Evolutionary conservation across 2,797 vertebrate species (phyloP).

Genomic region (Sciaenops ocellatus): DNA sequence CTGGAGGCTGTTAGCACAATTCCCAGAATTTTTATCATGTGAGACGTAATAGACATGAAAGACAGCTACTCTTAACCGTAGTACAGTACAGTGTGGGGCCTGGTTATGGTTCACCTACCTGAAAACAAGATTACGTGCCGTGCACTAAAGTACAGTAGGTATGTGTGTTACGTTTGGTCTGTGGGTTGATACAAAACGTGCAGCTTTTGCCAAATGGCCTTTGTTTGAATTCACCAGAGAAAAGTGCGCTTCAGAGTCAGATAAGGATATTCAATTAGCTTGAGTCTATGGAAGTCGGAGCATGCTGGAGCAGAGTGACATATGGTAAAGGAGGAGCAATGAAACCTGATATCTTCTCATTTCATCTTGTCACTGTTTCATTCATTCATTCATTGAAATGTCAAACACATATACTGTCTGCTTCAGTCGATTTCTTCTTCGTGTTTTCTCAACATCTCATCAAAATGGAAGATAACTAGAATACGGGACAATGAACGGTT

Average conservation of each 20-base stretch:
- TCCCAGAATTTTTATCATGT: conserved; percentile 72
- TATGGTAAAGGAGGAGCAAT: conserved; percentile 52
- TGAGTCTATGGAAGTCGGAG: conserved; percentile 55
- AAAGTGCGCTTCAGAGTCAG: conserved; percentile 54
- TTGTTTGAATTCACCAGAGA: conserved; percentile 64
- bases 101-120: not conserved
- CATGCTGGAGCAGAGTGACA: conserved; percentile 56
- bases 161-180: conserved; percentile 25
- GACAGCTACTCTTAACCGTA: conserved; percentile 41
- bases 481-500: conserved; percentile 8
- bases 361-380: conserved; percentile 65
- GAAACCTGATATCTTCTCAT: conserved; percentile 68
- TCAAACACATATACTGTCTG: conserved; percentile 33
- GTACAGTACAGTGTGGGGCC: conserved; percentile 30
- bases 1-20: conserved; percentile 67
- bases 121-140: conserved; percentile 41
- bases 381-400: conserved; percentile 56
- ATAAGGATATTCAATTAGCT: conserved; percentile 82
- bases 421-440: not conserved
- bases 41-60: conserved; percentile 55
- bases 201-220: conserved; percentile 50
- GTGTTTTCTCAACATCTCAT: conserved; percentile 14
- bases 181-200: conserved; percentile 65
- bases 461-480: conserved; percentile 25
- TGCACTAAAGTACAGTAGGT: conserved; percentile 30